Evolutionary conservation across 2,888 invertebrate species (phyloP).

Genomic region (Lasioglossum oenotherae): DNA sequence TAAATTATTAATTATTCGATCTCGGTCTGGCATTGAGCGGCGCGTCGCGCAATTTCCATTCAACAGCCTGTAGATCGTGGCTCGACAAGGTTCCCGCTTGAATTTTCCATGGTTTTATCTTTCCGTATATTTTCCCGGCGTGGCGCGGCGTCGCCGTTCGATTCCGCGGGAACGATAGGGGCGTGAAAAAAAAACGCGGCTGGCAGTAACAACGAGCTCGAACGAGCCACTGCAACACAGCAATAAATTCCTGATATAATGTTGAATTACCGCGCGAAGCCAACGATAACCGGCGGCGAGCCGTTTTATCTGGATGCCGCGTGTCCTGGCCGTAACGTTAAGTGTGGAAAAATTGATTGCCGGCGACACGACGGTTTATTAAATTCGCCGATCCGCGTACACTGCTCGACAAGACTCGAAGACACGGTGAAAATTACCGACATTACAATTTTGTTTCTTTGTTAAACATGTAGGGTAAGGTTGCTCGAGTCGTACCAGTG

Average conservation of each 20-base stretch:
- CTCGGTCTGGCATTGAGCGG: neutral
- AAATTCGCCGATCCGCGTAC: conserved; percentile 14
- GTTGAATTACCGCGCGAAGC: conserved; percentile 21
- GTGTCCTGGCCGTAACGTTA: neutral
- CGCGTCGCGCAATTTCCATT: neutral
- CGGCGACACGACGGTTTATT: conserved; percentile 35
- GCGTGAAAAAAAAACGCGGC: neutral
- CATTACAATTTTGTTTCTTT: too few relatives aligned
- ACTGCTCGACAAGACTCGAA: neutral
- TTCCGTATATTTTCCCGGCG: neutral
- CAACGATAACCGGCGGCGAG: conserved; percentile 22
- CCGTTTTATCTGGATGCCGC: conserved; percentile 26
- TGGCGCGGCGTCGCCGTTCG: neutral
- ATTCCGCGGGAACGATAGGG: conserved; percentile 4
- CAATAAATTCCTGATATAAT: conserved; percentile 31
- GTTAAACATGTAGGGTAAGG: too few relatives aligned
- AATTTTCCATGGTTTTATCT: neutral
- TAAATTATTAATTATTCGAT: conserved; percentile 1
- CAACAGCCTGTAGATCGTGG: conserved; percentile 6
- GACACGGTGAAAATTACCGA: neutral
- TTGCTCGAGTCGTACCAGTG: too few relatives aligned
- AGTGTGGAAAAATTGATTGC: conserved; percentile 32
- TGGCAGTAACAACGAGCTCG: neutral
- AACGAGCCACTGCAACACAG: neutral
- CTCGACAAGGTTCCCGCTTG: neutral